A percentile compares a stretch with the other conserved stretches of the same genome.
Evolutionary conservation across 2,113 vertebrate genomes (phyloP).

Genomic region (Erythrocercus mccallii): DNA sequence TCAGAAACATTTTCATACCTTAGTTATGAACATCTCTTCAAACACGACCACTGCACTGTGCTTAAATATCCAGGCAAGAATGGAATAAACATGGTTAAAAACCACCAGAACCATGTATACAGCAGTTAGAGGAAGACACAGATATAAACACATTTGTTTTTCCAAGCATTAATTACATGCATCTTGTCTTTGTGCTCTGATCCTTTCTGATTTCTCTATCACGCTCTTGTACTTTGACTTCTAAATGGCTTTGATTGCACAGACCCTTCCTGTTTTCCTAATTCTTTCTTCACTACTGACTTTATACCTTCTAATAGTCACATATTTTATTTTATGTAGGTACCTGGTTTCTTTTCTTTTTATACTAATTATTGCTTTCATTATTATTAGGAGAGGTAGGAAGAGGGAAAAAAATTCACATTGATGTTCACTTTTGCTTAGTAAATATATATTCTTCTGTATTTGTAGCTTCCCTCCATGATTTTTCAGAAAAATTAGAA

Average conservation of each 20-base stretch:
- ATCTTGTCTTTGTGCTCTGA: not conserved
- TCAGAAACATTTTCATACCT: not conserved
- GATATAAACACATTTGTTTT: not conserved
- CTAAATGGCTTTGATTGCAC: not conserved
- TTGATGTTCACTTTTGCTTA: not conserved
- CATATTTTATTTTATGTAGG: not conserved
- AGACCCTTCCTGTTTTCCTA: not conserved
- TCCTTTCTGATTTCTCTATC: not conserved
- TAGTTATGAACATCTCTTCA: not conserved
- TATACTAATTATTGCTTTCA: not conserved
- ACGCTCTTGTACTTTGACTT: not conserved
- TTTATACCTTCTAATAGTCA: not conserved
- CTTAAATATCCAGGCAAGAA: not conserved
- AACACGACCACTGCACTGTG: not conserved
- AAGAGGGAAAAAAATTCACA: not conserved
- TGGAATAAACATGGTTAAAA: not conserved
- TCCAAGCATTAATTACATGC: not conserved
- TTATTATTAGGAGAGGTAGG: not conserved
- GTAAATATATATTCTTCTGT: not conserved
- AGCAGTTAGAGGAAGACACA: not conserved
- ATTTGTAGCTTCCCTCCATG: not conserved
- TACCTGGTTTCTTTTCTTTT: not conserved
- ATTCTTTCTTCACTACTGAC: not conserved
- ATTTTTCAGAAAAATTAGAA: not conserved
- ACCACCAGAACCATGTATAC: not conserved